Evolutionary conservation across 2,113 vertebrate species (phyloP), one percentile per base, ranked within the genome.

Genomic region (Hydropotes inermis): DNA sequence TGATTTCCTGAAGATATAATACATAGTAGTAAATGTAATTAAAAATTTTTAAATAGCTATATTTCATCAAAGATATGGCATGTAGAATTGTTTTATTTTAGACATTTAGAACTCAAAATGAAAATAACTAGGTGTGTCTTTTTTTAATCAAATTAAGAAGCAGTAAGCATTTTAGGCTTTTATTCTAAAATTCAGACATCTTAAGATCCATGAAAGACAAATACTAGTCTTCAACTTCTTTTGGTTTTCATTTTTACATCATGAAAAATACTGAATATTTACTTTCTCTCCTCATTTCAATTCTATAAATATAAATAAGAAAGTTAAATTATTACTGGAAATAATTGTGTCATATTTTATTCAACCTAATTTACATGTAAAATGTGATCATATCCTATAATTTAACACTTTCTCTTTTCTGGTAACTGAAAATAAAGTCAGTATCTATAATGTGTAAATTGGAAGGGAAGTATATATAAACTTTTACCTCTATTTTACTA

Each of bases 21-120:
- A 58, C 28, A 92, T 57, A 64, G 16, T 88, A 54, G 52, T 90
- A 67, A 89, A 33, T 25, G 30, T 54, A 54, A 55, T 5, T 33
- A 7, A 83, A 83, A 83, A 67, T 45, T 83, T 47, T 11, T 6
- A 90, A 93, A 85, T 84, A 76, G 3, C 5, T 81, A 2, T 85
- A 67, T 90, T 96, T 92, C 25, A 84, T 88, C 45, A 91, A 89
- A 87, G 39, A 43, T 55, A 21, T 9, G 47, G 9, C 25, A 54
- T 92, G 67, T 25, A 88, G 13, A 95, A 82, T 91, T 76, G 12
- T 70, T 90, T 92, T 57, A 84, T 94, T 97, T 91, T 95, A 67
- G 13, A 36, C 14, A 76, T 54, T 88, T 88, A 93, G 30, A 94
- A 92, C 23, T 92, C 5, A 86, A 93, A 94, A 7, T 10, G 61